Evolutionary conservation across 2,888 invertebrate species (phyloP), one percentile per base, ranked within the genome.

Genomic region (Drosophila formosana): DNA sequence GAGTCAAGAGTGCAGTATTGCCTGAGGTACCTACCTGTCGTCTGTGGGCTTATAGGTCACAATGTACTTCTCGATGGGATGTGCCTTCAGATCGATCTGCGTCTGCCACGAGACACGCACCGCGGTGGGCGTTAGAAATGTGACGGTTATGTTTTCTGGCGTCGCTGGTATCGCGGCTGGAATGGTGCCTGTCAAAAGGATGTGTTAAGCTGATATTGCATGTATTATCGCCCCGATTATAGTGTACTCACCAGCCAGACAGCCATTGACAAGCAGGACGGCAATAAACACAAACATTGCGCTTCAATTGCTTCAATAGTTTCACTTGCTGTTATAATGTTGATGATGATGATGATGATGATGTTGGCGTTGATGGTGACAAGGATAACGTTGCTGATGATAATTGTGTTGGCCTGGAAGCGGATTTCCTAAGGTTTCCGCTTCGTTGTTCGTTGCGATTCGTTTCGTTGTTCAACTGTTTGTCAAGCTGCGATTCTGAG

Each of bases 41-140:
- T 97, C 96, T 53, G 97, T 96, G 51, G 97, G 97, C 91, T 97
- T 97, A 93, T 97, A 97, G 23, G 96, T 97, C 92, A 97, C 97
- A 93, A 97, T 97, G 94, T 97, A 97, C 92, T 97, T 97, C 91
- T 97, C 97, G 74, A 96, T 95, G 50, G 93, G 92, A 88, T 92
- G 92, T 63, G 91, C 91, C 85, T 91, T 91, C 86, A 95, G 94
- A 89, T 96, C 96, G 77, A 95, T 94, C 84, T 96, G 95, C 68
- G 96, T 96, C 81, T 96, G 96, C 97, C 97, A 97, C 78, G 96
- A 96, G 43, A 97, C 96, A 86, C 96, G 95, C 78, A 97, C 96
- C 52, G 97, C 96, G 75, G 96, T 96, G 47, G 97, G 96, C 91
- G 96, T 97, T 73, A 97, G 94, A 92, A 97, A 97, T 90, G 96